Evolutionary conservation across 2,888 invertebrate species (phyloP).

Genomic region (Unio delphinus): DNA sequence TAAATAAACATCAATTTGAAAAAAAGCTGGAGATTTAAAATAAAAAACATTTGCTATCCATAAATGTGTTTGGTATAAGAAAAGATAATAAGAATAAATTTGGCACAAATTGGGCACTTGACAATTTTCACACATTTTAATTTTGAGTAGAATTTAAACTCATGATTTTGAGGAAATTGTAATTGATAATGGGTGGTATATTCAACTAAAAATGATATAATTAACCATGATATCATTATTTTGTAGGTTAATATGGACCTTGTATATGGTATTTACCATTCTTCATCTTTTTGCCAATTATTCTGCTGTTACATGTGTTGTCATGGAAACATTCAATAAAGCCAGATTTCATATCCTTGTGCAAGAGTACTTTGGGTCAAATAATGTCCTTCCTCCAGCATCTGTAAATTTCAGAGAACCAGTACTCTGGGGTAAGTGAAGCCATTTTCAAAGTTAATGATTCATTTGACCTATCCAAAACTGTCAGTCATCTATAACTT

Average conservation of each 20-base stretch:
- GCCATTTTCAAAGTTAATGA: not conserved
- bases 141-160: too few relatives aligned
- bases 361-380: slow-evolving; percentile 78
- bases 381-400: slow-evolving; percentile 78
- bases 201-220: not conserved
- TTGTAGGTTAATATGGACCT: slow-evolving; percentile 80
- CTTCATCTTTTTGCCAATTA: slow-evolving; percentile 91
- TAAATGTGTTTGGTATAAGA: too few relatives aligned
- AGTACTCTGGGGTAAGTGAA: slow-evolving; percentile 73
- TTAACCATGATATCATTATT: slow-evolving; percentile 3
- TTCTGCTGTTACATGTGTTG: slow-evolving; percentile 85
- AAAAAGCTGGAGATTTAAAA: too few relatives aligned
- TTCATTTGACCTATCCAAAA: not conserved
- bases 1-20: too few relatives aligned
- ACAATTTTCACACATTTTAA: too few relatives aligned
- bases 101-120: too few relatives aligned
- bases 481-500: not conserved
- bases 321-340: slow-evolving; percentile 86
- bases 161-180: too few relatives aligned
- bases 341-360: slow-evolving; percentile 81
- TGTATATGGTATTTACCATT: slow-evolving; percentile 82
- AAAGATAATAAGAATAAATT: too few relatives aligned
- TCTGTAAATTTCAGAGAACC: slow-evolving; percentile 83
- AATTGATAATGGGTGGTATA: too few relatives aligned
- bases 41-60: too few relatives aligned